Conservation (phyloP, 2,888 invertebrate species). For the Acronicta aceris region DNA sequence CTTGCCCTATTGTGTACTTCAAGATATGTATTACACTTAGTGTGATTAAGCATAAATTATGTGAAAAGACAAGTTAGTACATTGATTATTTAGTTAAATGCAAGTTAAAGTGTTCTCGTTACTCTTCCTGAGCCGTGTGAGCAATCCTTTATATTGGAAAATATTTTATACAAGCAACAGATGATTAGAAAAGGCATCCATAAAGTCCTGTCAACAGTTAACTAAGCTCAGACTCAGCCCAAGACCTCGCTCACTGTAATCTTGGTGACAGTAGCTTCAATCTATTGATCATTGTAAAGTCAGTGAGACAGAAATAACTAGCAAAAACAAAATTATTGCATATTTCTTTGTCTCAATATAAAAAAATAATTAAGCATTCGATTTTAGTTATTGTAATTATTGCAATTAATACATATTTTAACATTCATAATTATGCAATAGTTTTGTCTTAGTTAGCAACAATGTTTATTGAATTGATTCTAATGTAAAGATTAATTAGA, state of each 20-base stretch:
- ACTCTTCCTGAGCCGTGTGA: no score
- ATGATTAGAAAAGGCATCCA: slow-evolving; percentile 83
- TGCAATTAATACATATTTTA: not conserved
- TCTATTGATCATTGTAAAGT: slow-evolving; percentile 77
- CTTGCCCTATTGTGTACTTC: slow-evolving; percentile 53
- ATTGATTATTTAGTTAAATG: not conserved
- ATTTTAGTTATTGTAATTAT: no score
- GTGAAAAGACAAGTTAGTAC: slow-evolving; percentile 62
- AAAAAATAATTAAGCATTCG: no score
- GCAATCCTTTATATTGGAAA: no score
- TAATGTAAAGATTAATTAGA: slow-evolving; percentile 59
- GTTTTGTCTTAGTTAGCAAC: slow-evolving; percentile 62
- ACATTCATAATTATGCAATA: slow-evolving; percentile 51
- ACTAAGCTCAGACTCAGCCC: slow-evolving; percentile 70
- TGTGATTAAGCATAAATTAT: slow-evolving; percentile 63
- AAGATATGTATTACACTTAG: slow-evolving; percentile 61
- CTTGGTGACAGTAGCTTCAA: slow-evolving; percentile 73
- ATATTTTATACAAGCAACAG: slow-evolving; percentile 59
- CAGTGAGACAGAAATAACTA: slow-evolving; percentile 71
- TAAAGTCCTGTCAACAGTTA: slow-evolving; percentile 67
- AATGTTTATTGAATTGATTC: slow-evolving; percentile 19
- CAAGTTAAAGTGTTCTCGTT: no score
- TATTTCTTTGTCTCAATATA: slow-evolving; percentile 20
- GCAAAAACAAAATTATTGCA: slow-evolving; percentile 65
- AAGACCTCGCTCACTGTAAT: slow-evolving; percentile 78